phyloP scores from a whole-genome alignment of 2,888 invertebrate species.

The Scaptomyza caliginosa region DNA sequence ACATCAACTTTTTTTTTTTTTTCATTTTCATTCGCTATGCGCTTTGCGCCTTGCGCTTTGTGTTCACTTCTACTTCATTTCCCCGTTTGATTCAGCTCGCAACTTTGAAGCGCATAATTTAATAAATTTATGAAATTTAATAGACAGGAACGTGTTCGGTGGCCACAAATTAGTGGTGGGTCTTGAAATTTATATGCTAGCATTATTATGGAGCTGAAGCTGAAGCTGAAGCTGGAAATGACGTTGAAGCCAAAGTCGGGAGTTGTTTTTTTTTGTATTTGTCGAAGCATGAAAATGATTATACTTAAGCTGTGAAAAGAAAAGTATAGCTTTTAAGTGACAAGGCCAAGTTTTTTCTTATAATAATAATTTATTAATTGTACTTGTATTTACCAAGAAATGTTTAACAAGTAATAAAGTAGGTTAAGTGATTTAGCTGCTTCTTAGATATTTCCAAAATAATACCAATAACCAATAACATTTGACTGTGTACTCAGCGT shows the following conservation, averaged over 20 bases:
- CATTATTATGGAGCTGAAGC: neutral
- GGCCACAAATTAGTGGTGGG: conserved; percentile 76
- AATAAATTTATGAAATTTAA: conserved; percentile 78
- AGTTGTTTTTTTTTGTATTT: conserved; percentile 10
- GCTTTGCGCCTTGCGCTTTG: conserved; percentile 6
- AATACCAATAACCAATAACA: no score
- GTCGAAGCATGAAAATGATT: conserved; percentile 49
- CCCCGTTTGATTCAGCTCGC: conserved; percentile 35
- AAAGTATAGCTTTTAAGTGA: conserved; percentile 5
- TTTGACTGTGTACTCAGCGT: no score
- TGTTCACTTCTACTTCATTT: conserved; percentile 49
- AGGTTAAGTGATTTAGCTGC: no score
- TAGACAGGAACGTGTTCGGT: conserved; percentile 76
- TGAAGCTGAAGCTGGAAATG: conserved; percentile 3
- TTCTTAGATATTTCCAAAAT: no score
- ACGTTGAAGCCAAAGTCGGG: neutral
- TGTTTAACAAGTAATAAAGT: no score
- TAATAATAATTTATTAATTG: neutral
- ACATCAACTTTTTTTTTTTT: conserved; percentile 50
- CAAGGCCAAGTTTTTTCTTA: neutral
- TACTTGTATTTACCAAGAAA: neutral
- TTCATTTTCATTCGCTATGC: conserved; percentile 35
- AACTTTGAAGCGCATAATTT: conserved; percentile 65
- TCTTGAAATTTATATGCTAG: conserved; percentile 67
- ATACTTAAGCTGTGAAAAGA: conserved; percentile 33